Conservation (phyloP, 2,888 invertebrate species). For the Xylota sylvarum region DNA sequence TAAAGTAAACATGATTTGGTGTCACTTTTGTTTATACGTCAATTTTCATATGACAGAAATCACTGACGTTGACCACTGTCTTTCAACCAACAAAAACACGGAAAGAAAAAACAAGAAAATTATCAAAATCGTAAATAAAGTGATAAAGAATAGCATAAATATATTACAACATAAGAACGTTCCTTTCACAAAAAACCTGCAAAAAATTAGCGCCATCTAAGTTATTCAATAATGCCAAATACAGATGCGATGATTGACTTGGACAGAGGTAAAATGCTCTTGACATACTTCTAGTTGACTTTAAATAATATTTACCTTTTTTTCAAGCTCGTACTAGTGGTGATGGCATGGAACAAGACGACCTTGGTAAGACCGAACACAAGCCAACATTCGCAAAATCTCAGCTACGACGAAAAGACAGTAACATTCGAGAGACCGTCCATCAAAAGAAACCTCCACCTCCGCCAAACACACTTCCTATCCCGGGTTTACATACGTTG, state of each 20-base stretch:
- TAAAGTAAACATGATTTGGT: not conserved
- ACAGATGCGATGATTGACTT: slow-evolving; percentile 16
- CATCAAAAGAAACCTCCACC: slow-evolving; percentile 77
- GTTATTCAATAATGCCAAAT: slow-evolving; percentile 34
- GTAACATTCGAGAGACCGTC: slow-evolving; percentile 79
- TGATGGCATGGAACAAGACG: slow-evolving; percentile 90
- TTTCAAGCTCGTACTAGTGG: slow-evolving; percentile 88
- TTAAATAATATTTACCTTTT: not conserved
- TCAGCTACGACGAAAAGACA: slow-evolving; percentile 80
- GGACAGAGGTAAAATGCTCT: slow-evolving; percentile 48
- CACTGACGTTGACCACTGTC: slow-evolving; percentile 44
- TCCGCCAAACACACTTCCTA: slow-evolving; percentile 68
- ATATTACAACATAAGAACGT: not conserved
- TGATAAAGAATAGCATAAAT: slow-evolving; percentile 5
- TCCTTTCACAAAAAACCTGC: not conserved
- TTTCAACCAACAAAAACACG: slow-evolving; percentile 28
- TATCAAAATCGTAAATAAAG: slow-evolving; percentile 24
- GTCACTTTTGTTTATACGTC: not conserved
- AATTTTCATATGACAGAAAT: slow-evolving; percentile 16
- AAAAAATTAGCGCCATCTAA: slow-evolving; percentile 7
- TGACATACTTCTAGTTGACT: not conserved
- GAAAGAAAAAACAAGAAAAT: slow-evolving; percentile 7
- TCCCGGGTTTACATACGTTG: slow-evolving; percentile 82
- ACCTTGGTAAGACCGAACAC: slow-evolving; percentile 81
- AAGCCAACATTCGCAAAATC: slow-evolving; percentile 78